A percentile compares a stretch with the other conserved stretches of the same genome.
Evolutionary conservation across 2,888 invertebrate genomes (phyloP).

Genomic region (Ichneumoninae sp.): DNA sequence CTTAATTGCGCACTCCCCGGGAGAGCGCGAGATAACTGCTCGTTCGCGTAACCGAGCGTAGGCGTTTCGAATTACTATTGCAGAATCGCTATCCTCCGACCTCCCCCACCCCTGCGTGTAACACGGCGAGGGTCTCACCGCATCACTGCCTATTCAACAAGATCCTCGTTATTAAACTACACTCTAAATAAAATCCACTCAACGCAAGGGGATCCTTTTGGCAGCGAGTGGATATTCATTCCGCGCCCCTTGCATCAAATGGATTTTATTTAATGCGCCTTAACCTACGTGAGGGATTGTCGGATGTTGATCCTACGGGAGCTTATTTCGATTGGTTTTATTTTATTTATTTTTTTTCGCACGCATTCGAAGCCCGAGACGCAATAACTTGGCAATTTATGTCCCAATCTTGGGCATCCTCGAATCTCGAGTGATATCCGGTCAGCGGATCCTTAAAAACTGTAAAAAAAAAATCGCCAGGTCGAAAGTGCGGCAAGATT

Average conservation of each 20-base stretch:
- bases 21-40: slow-evolving; percentile 52
- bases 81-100: slow-evolving; percentile 24
- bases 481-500: slow-evolving; percentile 37
- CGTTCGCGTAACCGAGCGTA: slow-evolving; percentile 55
- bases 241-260: not conserved
- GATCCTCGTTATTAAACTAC: slow-evolving; percentile 17
- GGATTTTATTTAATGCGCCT: not conserved
- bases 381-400: slow-evolving; percentile 47
- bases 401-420: slow-evolving; percentile 35
- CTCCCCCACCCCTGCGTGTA: not conserved
- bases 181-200: not conserved
- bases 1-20: slow-evolving; percentile 59
- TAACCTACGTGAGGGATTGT: not conserved
- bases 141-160: not conserved
- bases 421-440: slow-evolving; percentile 38
- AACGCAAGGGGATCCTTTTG: not conserved
- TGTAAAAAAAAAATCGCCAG: slow-evolving; percentile 25
- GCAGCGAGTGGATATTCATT: not conserved
- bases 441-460: slow-evolving; percentile 43
- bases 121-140: not conserved
- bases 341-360: not conserved
- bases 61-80: slow-evolving; percentile 59
- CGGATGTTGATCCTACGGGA: slow-evolving; percentile 4
- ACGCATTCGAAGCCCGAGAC: slow-evolving; percentile 12
- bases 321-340: slow-evolving; percentile 22